phyloP scores from a whole-genome alignment of 2,888 invertebrate species.

The Steinernema hermaphroditum region DNA sequence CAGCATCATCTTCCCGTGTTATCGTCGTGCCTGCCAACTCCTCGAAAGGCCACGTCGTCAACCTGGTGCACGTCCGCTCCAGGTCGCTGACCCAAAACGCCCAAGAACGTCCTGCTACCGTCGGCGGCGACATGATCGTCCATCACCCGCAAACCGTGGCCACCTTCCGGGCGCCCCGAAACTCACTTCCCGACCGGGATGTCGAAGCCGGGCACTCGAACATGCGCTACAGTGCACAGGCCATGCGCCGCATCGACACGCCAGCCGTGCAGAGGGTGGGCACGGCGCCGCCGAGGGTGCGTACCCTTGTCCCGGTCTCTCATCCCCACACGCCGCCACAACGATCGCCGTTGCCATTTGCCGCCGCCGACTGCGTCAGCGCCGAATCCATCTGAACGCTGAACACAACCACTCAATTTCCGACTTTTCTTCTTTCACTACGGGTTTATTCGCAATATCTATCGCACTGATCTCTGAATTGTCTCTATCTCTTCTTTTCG shows the following conservation, averaged over 20 bases:
- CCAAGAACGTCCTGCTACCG: slow-evolving; percentile 15
- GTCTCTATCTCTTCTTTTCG: not conserved
- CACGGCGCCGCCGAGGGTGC: not conserved
- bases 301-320: not conserved
- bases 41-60: slow-evolving; percentile 43
- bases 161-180: slow-evolving; percentile 4
- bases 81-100: slow-evolving; percentile 45
- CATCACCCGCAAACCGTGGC: slow-evolving; percentile 7
- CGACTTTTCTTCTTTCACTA: not conserved
- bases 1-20: not conserved
- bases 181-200: slow-evolving; percentile 1
- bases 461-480: slow-evolving; percentile 10
- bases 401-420: not conserved
- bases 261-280: slow-evolving; percentile 7
- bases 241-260: not conserved
- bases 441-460: slow-evolving; percentile 16
- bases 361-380: slow-evolving; percentile 6
- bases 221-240: not conserved
- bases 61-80: slow-evolving; percentile 50
- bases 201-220: slow-evolving; percentile 6
- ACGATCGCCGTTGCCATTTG: not conserved
- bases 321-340: slow-evolving; percentile 20
- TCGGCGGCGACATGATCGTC: slow-evolving; percentile 18
- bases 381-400: slow-evolving; percentile 13
- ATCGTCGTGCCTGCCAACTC: slow-evolving; percentile 13